Evolutionary conservation across 1,140 invertebrate genomes (phyloP), one percentile per base, ranked within the genome.

Genomic region (Pristionchus pacificus): DNA sequence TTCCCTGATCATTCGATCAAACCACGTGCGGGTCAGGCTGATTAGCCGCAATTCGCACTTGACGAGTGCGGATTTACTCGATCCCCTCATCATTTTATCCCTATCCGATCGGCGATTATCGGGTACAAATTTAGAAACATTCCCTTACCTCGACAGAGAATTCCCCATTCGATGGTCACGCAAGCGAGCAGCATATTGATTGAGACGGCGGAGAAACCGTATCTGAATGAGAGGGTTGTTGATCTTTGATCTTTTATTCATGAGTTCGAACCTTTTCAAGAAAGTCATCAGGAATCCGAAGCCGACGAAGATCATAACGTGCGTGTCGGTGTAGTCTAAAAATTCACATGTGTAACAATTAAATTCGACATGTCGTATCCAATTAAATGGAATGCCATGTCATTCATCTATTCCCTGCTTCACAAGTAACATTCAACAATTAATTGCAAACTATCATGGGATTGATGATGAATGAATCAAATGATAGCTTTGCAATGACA

Each of bases 221-320:
- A 97, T 76, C 89, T 89, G 32, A 14, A 65, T 58, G 38, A 65
- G 3, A 27, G n/a, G 6, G 14, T 14, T 57, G 24, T 14, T n/a
- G 55, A 24, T 57, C n/a, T 57, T 57, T 57, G 55, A 14, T 14
- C n/a, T 57, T 57, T 57, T 14, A 14, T 57, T n/a, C n/a, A n/a
- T n/a, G n/a, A n/a, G n/a, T n/a, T n/a, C n/a, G n/a, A n/a, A 77
- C 77, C 62, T 71, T 30, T 91, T 91, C 25, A 97, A 85, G 82
- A 97, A 97, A 0, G 93, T 95, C 93, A 97, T 97, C 70, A 97
- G 86, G 81, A 94, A 97, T 0, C 93, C 94, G 82, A 97, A 96
- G 74, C 95, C 95, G 77, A 97, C 89, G 86, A 94, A 95, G 79
- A 98, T 93, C 80, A 82, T 82, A 15, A 83, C 81, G 70, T 82